A percentile compares a stretch with the other conserved stretches of the same genome.
Conservation (phyloP, 2,888 invertebrate genomes). For the Myopa tessellatipennis region DNA sequence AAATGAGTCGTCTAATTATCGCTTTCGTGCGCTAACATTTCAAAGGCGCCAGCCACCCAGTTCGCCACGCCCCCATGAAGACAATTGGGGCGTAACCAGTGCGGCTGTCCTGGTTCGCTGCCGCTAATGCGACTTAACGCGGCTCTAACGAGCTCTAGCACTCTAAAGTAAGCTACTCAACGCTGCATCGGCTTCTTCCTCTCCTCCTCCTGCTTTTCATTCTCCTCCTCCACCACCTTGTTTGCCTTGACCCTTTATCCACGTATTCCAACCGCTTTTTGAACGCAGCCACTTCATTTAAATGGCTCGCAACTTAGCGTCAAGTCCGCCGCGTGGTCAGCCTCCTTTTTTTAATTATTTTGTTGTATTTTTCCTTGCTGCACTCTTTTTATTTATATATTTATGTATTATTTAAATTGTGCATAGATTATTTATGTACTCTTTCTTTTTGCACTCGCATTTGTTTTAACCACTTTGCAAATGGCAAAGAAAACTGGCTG, state of each 20-base stretch:
- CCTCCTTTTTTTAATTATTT: too few species aligned
- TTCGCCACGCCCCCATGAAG: constrained; percentile 7
- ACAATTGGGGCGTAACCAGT: constrained; percentile 31
- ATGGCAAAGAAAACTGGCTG: constrained; percentile 20
- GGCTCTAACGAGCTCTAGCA: not conserved
- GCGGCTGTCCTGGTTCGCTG: constrained; percentile 6
- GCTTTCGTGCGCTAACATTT: constrained; percentile 20
- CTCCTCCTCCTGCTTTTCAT: not conserved
- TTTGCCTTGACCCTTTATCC: not conserved
- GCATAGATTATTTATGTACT: constrained; percentile 15
- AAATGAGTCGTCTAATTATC: constrained; percentile 24
- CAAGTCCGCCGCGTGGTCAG: constrained; percentile 31
- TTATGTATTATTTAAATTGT: constrained; percentile 24
- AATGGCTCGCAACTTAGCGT: constrained; percentile 9
- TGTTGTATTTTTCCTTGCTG: constrained; percentile 2
- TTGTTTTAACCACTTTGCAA: constrained; percentile 23
- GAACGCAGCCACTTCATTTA: constrained; percentile 18
- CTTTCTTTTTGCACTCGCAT: not conserved
- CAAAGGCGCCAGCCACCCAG: constrained; percentile 8
- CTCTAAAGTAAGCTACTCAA: not conserved
- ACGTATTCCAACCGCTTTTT: not conserved
- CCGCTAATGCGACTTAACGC: constrained; percentile 25
- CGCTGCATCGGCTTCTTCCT: not conserved
- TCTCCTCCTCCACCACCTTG: not conserved
- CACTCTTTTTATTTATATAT: not conserved